Base-by-base conservation (phyloP, 2,113 vertebrate genomes). In the Xiphophorus hellerii region DNA sequence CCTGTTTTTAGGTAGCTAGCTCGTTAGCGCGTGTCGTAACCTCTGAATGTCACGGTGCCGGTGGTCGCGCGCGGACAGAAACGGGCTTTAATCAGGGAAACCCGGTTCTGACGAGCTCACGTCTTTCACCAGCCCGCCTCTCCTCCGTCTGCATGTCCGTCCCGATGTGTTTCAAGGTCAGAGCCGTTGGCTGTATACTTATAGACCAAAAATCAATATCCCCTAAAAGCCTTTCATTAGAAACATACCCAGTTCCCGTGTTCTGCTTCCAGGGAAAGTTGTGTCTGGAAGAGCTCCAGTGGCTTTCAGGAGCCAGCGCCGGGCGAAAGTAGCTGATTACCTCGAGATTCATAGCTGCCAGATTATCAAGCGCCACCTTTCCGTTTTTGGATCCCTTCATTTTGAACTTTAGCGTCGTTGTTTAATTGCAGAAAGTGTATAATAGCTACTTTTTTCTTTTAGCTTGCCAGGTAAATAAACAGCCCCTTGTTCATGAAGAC, bases 201-300 rank as follows among this genome's bases (percentile, higher is more conserved):
- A 73, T 73, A 72, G 82, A 58, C 76, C 78, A 90, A 84, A 81
- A 92, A 93, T 93, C 91, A 91, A 94, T 94, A 89, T 25, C 63
- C 78, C 69, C 86, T 93, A 93, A 94, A 93, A 94, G 92, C 89
- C 85, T 88, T 86, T 91, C 77, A 87, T 90, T 88, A 87, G 81
- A 86, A 79, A 85, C 77, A 68, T 67, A 79, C 82, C 90, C 87
- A 91, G 92, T 92, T 91, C 80, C 84, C 69, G 83, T 68, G 84
- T 70, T 75, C 61, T 70, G 83, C 83, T 87, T 88, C 86, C 88
- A 90, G 89, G 67, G 74, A 87, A 88, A 82, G 78, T 80, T 87
- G 73, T 54, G 66, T 81, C 85, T 93, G 90, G 90, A 94, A 82
- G 84, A 74, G 31, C 75, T 92, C 90, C 89, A 94, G 80, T 44